Conservation (phyloP, 2,113 vertebrate species). For the Microcebus murinus region DNA sequence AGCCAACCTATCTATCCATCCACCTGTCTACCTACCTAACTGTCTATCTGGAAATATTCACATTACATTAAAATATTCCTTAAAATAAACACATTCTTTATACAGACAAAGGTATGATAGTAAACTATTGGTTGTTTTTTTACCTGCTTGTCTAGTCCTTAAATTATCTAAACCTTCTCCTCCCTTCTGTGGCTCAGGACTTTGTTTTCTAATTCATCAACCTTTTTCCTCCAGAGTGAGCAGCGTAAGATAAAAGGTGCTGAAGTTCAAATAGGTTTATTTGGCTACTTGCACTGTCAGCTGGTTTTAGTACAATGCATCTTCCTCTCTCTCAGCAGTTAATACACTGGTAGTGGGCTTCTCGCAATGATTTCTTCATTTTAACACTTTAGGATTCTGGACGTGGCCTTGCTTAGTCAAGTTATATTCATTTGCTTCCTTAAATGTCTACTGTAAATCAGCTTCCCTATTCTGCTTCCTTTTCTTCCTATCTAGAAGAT, state of each 20-base stretch:
- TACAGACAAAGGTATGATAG: background rate
- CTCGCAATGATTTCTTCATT: background rate
- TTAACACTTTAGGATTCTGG: conserved; percentile 17
- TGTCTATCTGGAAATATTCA: background rate
- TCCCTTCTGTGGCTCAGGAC: background rate
- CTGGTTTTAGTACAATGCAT: background rate
- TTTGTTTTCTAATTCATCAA: background rate
- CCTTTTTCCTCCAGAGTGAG: background rate
- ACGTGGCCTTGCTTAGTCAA: background rate
- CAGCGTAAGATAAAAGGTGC: background rate
- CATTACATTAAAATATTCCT: background rate
- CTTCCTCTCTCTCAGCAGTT: background rate
- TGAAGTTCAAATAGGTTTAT: background rate
- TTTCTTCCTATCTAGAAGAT: conserved; percentile 28
- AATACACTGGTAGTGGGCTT: background rate
- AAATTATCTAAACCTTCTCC: background rate
- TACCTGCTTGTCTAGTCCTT: background rate
- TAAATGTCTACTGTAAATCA: background rate
- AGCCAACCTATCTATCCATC: background rate
- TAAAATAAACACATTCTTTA: background rate
- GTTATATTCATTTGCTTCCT: background rate
- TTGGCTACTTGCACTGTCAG: background rate
- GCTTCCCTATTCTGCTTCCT: background rate
- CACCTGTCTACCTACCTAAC: background rate
- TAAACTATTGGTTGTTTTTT: background rate